Conservation (phyloP, 1,140 invertebrate species). For the Muscidifurax raptorellus region DNA sequence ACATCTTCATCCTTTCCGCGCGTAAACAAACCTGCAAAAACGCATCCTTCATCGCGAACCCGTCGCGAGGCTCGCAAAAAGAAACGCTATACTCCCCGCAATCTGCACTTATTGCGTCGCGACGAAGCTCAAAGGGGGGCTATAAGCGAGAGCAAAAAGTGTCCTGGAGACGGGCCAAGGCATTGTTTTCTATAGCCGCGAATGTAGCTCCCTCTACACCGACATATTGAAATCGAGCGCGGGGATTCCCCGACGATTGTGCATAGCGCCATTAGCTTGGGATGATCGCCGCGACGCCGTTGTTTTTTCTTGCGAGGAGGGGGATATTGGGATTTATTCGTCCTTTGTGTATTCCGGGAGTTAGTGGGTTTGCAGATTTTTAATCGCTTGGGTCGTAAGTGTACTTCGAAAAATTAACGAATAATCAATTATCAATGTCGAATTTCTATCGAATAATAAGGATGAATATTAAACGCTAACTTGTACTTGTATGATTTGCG, state of each 20-base stretch:
- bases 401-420: too few relatives aligned
- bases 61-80: not conserved
- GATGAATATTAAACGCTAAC: too few relatives aligned
- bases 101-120: not conserved
- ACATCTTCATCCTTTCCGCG: not conserved
- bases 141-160: not conserved
- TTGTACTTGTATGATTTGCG: too few relatives aligned
- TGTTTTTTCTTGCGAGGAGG: not conserved
- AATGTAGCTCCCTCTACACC: not conserved
- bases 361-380: too few relatives aligned
- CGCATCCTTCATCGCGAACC: not conserved
- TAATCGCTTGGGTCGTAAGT: not conserved
- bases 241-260: not conserved
- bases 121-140: not conserved
- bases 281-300: not conserved
- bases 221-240: slow-evolving; percentile 1
- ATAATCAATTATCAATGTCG: too few relatives aligned
- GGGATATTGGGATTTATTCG: not conserved
- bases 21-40: slow-evolving; percentile 31
- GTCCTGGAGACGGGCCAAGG: slow-evolving; percentile 22
- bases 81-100: not conserved
- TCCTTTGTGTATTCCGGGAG: not conserved
- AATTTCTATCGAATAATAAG: too few relatives aligned
- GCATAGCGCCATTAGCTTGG: not conserved
- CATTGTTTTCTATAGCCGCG: not conserved